Conservation (phyloP, 2,797 vertebrate species). For the Pempheris klunzingeri region DNA sequence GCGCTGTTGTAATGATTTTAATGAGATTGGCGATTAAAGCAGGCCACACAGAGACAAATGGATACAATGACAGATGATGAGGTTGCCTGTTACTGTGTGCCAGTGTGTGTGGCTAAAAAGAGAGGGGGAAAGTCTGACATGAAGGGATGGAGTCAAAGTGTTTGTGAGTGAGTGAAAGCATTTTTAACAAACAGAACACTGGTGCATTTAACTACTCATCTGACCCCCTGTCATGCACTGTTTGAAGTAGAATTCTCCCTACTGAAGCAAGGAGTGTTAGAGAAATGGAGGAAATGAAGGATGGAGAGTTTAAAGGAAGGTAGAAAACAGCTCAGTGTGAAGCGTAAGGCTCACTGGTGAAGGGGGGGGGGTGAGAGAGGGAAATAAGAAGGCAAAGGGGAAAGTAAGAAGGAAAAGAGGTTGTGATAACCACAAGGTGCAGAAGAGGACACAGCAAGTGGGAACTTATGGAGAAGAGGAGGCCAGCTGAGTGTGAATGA, state of each 20-base stretch:
- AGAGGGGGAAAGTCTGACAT: neutral
- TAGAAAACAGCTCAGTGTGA: conserved; percentile 47
- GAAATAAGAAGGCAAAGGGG: conserved; percentile 19
- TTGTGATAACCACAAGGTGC: conserved; percentile 27
- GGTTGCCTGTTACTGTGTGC: neutral
- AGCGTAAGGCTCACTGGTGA: conserved; percentile 30
- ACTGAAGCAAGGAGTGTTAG: conserved; percentile 7
- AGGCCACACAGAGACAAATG: conserved; percentile 10
- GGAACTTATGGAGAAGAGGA: conserved; percentile 41
- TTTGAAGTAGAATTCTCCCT: conserved; percentile 47
- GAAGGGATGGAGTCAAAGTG: conserved; percentile 9
- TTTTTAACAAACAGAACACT: conserved; percentile 30
- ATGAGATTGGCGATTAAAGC: conserved; percentile 16
- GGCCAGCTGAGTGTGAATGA: conserved; percentile 52
- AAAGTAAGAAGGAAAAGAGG: conserved; percentile 5
- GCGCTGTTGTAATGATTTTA: conserved; percentile 26
- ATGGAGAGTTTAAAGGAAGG: conserved; percentile 21
- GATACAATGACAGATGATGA: conserved; percentile 4
- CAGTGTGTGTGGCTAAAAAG: neutral
- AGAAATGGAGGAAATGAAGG: conserved; percentile 28
- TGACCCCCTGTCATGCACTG: conserved; percentile 21
- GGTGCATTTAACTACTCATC: conserved; percentile 33
- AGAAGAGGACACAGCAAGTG: conserved; percentile 47
- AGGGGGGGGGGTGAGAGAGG: conserved; percentile 12
- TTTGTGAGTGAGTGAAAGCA: conserved; percentile 22